Conservation (phyloP, 2,797 vertebrate genomes). For the Geotria australis region DNA sequence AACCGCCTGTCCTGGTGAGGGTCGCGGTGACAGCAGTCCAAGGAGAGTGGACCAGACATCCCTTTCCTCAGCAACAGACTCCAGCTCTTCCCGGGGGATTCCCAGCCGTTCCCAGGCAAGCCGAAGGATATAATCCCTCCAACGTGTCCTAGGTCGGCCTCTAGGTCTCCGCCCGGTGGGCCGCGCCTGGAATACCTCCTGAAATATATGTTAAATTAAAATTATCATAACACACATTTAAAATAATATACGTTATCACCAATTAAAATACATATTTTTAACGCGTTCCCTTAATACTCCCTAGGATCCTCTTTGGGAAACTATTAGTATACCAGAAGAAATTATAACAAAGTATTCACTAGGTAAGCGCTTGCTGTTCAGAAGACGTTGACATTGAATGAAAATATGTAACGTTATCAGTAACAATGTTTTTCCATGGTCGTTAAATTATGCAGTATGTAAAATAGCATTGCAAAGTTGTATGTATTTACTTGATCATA, state of each 20-base stretch:
- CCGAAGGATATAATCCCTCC: too few species aligned
- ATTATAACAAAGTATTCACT: conserved; percentile 25
- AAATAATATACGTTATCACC: not conserved
- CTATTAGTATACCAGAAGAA: conserved; percentile 36
- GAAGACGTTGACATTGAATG: conserved; percentile 23
- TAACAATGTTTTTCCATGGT: not conserved
- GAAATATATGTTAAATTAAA: too few species aligned
- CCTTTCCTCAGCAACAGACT: too few species aligned
- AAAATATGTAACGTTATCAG: conserved; percentile 7
- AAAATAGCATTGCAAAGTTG: conserved; percentile 14
- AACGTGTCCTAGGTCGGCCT: too few species aligned
- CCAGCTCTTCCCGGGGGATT: too few species aligned
- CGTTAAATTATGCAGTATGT: not conserved
- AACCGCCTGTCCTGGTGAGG: too few species aligned
- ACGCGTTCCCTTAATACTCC: not conserved
- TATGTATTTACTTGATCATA: conserved; percentile 10
- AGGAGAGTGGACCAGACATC: too few species aligned
- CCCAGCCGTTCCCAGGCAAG: too few species aligned
- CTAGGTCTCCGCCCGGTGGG: too few species aligned
- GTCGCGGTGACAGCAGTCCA: too few species aligned
- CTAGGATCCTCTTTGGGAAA: conserved; percentile 56
- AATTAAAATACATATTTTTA: not conserved
- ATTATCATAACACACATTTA: not conserved
- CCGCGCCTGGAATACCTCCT: too few species aligned
- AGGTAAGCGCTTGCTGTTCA: conserved; percentile 10